Percentiles rank a stretch among this genome's conserved stretches.
Evolutionary conservation across 1,140 invertebrate species (phyloP).

Genomic region (Propsilocerus akamusi): DNA sequence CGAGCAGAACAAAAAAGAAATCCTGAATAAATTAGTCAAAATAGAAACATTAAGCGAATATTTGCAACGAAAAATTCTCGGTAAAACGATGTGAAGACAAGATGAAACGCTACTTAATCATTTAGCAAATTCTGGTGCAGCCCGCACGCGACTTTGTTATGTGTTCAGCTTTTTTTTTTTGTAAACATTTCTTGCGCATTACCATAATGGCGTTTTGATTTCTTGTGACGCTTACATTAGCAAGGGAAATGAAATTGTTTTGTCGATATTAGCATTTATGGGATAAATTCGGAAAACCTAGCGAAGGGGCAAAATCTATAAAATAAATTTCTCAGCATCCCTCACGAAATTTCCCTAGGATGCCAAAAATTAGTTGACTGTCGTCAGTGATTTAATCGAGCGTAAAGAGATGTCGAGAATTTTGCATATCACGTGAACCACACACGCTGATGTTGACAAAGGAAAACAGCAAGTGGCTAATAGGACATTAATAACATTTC

Average conservation of each 20-base stretch:
- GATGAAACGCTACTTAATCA: not conserved
- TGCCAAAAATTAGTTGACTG: not conserved
- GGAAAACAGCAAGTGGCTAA: too few species aligned
- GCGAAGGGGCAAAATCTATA: too few species aligned
- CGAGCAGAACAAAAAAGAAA: constrained; percentile 2
- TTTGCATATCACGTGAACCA: constrained; percentile 1
- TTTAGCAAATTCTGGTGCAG: not conserved
- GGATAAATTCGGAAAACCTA: too few species aligned
- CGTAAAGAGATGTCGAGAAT: not conserved
- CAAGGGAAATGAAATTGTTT: too few species aligned
- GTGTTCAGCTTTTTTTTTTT: too few species aligned
- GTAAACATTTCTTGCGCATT: not conserved
- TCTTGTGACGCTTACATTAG: too few species aligned
- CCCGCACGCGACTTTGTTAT: constrained; percentile 1
- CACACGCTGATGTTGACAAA: not conserved
- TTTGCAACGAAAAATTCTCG: not conserved
- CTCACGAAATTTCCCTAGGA: too few species aligned
- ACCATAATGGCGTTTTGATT: too few species aligned
- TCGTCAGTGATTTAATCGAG: constrained; percentile 1
- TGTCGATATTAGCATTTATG: too few species aligned
- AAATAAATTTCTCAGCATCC: too few species aligned
- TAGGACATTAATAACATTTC: constrained; percentile 11
- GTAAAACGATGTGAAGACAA: not conserved
- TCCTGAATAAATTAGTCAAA: not conserved
- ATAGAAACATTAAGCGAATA: not conserved